phyloP scores from a whole-genome alignment of 2,888 invertebrate genomes.

The Phymatocera aterrima region DNA sequence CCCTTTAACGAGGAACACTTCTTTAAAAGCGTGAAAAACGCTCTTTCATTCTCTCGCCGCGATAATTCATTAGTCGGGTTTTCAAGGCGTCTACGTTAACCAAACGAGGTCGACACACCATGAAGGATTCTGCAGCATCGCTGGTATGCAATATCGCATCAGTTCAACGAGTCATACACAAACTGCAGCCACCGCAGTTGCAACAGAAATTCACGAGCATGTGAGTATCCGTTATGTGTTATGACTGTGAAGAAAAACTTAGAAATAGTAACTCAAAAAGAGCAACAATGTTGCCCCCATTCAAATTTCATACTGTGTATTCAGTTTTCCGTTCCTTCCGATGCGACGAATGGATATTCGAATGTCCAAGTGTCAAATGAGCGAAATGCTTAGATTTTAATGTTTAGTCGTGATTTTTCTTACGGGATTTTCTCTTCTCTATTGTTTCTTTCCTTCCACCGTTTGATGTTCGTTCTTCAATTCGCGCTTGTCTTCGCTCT shows the following conservation, averaged over 20 bases:
- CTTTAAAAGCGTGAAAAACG: background rate
- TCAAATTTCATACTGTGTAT: too few species aligned
- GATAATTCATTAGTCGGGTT: slow-evolving; percentile 19
- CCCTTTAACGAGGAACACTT: background rate
- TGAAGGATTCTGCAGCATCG: slow-evolving; percentile 90
- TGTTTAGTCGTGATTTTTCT: background rate
- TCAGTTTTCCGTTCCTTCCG: background rate
- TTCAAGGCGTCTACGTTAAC: slow-evolving; percentile 84
- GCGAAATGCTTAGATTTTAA: background rate
- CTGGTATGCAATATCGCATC: slow-evolving; percentile 91
- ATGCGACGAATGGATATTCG: background rate
- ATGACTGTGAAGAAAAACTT: background rate
- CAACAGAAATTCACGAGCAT: slow-evolving; percentile 76
- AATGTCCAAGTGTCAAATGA: background rate
- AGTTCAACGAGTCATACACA: slow-evolving; percentile 91
- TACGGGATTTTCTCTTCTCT: background rate
- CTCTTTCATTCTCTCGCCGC: background rate
- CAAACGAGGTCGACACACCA: slow-evolving; percentile 85
- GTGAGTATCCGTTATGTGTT: slow-evolving; percentile 57
- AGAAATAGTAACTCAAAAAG: too few species aligned
- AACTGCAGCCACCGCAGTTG: slow-evolving; percentile 89
- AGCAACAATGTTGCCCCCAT: too few species aligned
- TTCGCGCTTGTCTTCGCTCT: slow-evolving; percentile 35
- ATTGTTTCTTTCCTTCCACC: background rate
- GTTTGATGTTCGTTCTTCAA: background rate